Evolutionary conservation across 2,113 vertebrate genomes (phyloP).

Genomic region (Melanerpes formicivorus): DNA sequence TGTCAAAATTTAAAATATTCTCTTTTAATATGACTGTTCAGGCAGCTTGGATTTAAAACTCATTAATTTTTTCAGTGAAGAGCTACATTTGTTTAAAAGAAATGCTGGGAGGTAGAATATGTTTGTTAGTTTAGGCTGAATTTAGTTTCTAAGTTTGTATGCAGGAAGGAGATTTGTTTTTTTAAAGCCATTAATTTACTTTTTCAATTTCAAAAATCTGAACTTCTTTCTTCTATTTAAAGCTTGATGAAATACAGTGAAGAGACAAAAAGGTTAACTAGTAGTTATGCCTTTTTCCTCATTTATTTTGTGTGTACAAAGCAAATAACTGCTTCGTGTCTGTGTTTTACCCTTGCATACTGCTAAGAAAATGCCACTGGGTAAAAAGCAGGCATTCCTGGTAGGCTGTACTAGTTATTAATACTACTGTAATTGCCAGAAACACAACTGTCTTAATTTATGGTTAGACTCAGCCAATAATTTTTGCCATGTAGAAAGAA

Average conservation of each 20-base stretch:
- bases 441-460: neutral
- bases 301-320: neutral
- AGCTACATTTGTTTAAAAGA: neutral
- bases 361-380: neutral
- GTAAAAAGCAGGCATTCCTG: neutral
- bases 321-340: neutral
- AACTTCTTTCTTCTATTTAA: neutral
- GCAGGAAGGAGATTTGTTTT: neutral
- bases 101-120: neutral
- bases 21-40: neutral
- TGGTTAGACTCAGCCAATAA: neutral
- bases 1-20: neutral
- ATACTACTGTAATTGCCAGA: neutral
- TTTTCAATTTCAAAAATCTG: accelerated
- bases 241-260: neutral
- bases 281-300: neutral
- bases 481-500: neutral
- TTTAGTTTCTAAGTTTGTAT: neutral
- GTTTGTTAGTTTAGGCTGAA: neutral
- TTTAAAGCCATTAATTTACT: accelerated
- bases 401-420: neutral
- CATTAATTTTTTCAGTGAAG: neutral
- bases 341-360: neutral
- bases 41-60: neutral
- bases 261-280: neutral